Conservation (phyloP, 2,888 invertebrate genomes). For the Agrochola lychnidis region DNA sequence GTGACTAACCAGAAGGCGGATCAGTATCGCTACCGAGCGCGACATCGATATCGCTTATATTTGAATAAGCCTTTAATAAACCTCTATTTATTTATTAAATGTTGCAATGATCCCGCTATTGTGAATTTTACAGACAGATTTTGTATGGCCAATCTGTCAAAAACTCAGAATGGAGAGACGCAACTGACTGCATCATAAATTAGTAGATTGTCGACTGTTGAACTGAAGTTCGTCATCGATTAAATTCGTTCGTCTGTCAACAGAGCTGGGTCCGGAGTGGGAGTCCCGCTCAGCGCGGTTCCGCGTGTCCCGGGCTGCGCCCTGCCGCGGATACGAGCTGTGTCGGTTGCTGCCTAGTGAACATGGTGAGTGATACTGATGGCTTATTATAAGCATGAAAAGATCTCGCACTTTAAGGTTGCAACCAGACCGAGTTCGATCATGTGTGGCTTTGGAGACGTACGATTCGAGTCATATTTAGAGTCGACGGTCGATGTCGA, state of each 20-base stretch:
- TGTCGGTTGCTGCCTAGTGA: conserved; percentile 81
- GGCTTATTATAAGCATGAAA: neutral
- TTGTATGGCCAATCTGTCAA: neutral
- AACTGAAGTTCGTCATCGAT: neutral
- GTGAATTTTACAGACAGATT: neutral
- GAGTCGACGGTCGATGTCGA: neutral
- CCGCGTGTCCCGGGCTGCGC: conserved; percentile 81
- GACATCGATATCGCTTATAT: no score
- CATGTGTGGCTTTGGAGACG: neutral
- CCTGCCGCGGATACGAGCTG: conserved; percentile 82
- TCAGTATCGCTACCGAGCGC: no score
- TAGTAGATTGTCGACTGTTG: neutral
- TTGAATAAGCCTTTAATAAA: neutral
- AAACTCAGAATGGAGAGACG: neutral
- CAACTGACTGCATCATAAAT: neutral
- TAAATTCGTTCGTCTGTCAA: neutral
- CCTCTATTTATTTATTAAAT: neutral
- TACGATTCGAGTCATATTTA: neutral
- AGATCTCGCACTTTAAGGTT: neutral
- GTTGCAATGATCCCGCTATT: neutral
- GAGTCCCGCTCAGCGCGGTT: conserved; percentile 71
- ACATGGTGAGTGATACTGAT: conserved; percentile 59
- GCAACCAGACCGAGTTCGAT: neutral
- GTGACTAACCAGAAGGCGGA: no score
- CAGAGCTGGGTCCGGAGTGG: conserved; percentile 74